A percentile compares a stretch with the other conserved stretches of the same genome.
phyloP scores from a whole-genome alignment of 2,113 vertebrate species.

The Diphyllodes magnificus region DNA sequence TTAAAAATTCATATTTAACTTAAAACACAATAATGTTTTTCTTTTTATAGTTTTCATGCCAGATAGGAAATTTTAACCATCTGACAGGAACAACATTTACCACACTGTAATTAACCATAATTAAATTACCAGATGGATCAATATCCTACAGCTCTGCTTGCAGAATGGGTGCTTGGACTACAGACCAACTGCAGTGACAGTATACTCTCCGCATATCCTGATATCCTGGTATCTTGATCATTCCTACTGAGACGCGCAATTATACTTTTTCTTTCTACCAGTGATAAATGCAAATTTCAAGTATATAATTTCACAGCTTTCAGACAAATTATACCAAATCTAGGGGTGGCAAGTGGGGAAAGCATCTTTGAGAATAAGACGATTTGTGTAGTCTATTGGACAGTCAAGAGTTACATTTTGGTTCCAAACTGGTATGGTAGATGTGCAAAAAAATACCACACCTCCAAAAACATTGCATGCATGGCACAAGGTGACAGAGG shows the following conservation, averaged over 20 bases:
- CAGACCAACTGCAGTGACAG: not conserved
- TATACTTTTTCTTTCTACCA: not conserved
- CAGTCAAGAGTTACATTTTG: not conserved
- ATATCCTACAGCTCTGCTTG: not conserved
- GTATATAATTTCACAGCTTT: not conserved
- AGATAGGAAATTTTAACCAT: not conserved
- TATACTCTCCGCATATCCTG: no score
- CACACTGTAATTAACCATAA: not conserved
- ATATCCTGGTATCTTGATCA: not conserved
- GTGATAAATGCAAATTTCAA: not conserved
- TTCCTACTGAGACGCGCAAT: not conserved
- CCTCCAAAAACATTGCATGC: not conserved
- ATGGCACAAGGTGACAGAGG: not conserved
- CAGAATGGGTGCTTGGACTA: not conserved
- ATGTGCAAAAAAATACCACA: not conserved
- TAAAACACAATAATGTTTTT: not conserved
- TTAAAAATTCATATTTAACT: not conserved
- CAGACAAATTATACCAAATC: not conserved
- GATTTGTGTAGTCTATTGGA: not conserved
- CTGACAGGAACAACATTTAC: not conserved
- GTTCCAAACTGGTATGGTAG: not conserved
- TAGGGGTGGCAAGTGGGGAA: accelerated
- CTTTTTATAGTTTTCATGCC: not conserved
- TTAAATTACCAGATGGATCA: not conserved
- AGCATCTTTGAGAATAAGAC: not conserved